Evolutionary conservation across 1,140 invertebrate species (phyloP), one percentile per base, ranked within the genome.

Genomic region (Neelides sp.): DNA sequence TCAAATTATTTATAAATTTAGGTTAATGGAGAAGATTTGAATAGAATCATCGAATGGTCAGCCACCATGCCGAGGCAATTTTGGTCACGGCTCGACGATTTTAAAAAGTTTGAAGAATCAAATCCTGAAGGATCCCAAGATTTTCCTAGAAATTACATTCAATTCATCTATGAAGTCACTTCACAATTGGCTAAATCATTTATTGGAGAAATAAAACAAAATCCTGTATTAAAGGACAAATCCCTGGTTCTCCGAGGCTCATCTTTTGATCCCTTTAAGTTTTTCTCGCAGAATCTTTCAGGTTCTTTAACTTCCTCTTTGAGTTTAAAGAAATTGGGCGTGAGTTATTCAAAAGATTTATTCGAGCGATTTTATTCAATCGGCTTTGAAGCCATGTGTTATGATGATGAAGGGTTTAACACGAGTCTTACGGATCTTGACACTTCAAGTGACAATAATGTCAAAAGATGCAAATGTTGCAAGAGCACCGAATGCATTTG

Each of bases 401-500:
- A 12, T 48, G 15, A 30, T 8, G 32, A 36, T 47, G 36, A 49
- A 27, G 27, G 44, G 15, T 12, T 27, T 12, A 13, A 4, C 27
- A 12, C 43, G 26, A 32, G 35, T 27, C 39, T 39, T 1, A 34
- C 30, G 26, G 13, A 15, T 12, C 32, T 27, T 42, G 5, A 28
- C n/a, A 40, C 22, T 60, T 23, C 54, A 61, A 19, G 41, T 27
- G 22, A 41, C 26, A 13, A 44, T 22, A 27, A 17, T 20, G 24
- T 44, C 8, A 34, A 8, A 15, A 50, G 72, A 12, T 90, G 85
- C 64, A 69, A 69, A 43, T 80, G 80, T 12, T 91, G 86, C 70
- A 71, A 73, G 50, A 75, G 78, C n/a, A 71, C 76, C 5, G 71
- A 75, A 50, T 91, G 87, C 63, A 73, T 76, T 41, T 91, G 87